Conservation (phyloP, 2,797 vertebrate genomes). For the Oceanodroma leucorhoa region DNA sequence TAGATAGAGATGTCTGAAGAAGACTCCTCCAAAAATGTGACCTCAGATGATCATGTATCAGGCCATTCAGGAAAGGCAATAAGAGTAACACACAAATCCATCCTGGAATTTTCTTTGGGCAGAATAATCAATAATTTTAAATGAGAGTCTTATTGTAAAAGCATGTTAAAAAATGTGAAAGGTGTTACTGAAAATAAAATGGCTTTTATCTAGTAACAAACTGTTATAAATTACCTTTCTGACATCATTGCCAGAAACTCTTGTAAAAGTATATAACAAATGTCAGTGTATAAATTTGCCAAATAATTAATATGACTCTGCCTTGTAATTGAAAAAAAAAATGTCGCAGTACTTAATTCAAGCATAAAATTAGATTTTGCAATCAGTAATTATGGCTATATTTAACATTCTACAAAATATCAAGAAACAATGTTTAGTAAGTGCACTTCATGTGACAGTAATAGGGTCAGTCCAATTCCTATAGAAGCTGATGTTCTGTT, state of each 20-base stretch:
- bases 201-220: neutral
- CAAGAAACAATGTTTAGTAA: neutral
- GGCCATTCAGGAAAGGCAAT: neutral
- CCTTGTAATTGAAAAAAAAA: neutral
- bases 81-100: neutral
- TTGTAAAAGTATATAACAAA: neutral
- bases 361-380: conserved; percentile 48
- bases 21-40: neutral
- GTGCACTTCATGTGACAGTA: neutral
- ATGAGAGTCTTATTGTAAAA: neutral
- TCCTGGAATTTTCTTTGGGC: neutral
- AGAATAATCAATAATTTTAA: neutral
- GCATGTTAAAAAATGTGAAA: neutral
- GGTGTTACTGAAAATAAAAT: neutral
- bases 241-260: neutral
- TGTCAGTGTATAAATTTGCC: neutral
- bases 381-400: neutral
- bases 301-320: neutral
- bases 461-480: neutral
- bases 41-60: neutral
- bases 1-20: neutral
- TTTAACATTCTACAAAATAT: neutral
- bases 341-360: conserved; percentile 2
- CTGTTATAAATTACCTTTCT: neutral
- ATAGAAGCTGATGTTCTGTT: neutral